Base-by-base conservation (phyloP, 2,888 invertebrate genomes). In the Lottia scabra region DNA sequence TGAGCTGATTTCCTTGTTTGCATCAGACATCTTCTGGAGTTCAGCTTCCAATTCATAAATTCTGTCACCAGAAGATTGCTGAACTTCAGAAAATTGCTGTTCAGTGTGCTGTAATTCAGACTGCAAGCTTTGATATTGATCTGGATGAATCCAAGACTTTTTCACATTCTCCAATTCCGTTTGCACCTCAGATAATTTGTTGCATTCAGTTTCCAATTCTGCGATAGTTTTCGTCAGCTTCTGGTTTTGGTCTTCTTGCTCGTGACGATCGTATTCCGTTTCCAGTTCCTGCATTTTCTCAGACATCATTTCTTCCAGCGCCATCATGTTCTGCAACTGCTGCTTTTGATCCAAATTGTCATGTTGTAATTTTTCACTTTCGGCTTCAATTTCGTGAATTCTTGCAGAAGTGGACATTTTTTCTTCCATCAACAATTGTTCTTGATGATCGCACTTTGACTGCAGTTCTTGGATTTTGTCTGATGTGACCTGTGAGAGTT, bases 131-230 rank as follows among this genome's bases (percentile, higher is more conserved):
- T 56, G 56, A 19, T 56, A 56, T 10, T 23, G 19, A 10, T 56
- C 56, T 56, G 56, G 56, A 10, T 56, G 56, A 56, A 56, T 56
- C 56, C 56, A 56, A 2, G 56, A 23, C 56, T 56, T 19, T 56
- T 56, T 56, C 19, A 56, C 23, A 19, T 4, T 56, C 13, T 56
- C 56, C 56, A 56, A 13, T 13, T 56, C 56, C 13, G 12, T 23
- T 23, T 56, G 19, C 16, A 75, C 73, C 16, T 67, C 62, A 64
- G 71, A 72, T n/a, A 72, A 66, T 26, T 71, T 71, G 43, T 72
- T 27, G 38, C 71, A 30, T 2, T 44, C 15, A 63, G 66, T 56
- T 23, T 67, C 30, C 27, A 64, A 46, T 19, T 64, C 68, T 23
- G n/a, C 56, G 15, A 70, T 15, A 5, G 46, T 70, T 43, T 65